phyloP scores from a whole-genome alignment of 2,797 vertebrate species.

The Echiichthys vipera region DNA sequence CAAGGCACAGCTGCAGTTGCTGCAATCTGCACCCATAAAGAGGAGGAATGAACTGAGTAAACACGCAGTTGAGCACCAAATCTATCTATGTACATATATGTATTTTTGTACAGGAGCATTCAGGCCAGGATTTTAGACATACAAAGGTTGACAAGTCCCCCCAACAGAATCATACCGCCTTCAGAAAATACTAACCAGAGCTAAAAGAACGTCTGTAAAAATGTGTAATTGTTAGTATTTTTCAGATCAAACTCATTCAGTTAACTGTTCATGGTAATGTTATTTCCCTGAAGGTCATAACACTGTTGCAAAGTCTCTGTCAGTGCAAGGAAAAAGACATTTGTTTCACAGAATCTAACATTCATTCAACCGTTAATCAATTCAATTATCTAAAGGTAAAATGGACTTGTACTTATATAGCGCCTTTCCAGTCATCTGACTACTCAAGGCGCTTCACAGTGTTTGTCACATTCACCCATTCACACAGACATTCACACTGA shows the following conservation, averaged over 20 bases:
- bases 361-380: neutral
- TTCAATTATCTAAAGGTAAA: constrained; percentile 1
- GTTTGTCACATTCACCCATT: too few relatives aligned
- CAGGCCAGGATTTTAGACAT: neutral
- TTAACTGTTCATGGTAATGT: neutral
- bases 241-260: neutral
- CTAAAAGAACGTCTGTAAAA: neutral
- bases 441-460: too few relatives aligned
- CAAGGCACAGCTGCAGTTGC: constrained; percentile 65
- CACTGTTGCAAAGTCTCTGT: neutral
- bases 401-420: too few relatives aligned
- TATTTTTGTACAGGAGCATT: neutral
- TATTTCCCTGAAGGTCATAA: neutral
- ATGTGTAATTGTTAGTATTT: neutral
- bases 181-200: neutral
- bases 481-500: too few relatives aligned
- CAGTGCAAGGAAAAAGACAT: neutral
- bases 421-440: too few relatives aligned
- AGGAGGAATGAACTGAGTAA: constrained; percentile 20
- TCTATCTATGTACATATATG: neutral
- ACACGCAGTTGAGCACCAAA: neutral
- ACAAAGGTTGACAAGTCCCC: neutral
- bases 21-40: constrained; percentile 41
- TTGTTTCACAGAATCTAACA: neutral
- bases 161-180: neutral